Percentiles rank a stretch among this genome's conserved stretches.
Evolutionary conservation across 2,113 vertebrate genomes (phyloP).

Genomic region (Poicephalus gulielmi): DNA sequence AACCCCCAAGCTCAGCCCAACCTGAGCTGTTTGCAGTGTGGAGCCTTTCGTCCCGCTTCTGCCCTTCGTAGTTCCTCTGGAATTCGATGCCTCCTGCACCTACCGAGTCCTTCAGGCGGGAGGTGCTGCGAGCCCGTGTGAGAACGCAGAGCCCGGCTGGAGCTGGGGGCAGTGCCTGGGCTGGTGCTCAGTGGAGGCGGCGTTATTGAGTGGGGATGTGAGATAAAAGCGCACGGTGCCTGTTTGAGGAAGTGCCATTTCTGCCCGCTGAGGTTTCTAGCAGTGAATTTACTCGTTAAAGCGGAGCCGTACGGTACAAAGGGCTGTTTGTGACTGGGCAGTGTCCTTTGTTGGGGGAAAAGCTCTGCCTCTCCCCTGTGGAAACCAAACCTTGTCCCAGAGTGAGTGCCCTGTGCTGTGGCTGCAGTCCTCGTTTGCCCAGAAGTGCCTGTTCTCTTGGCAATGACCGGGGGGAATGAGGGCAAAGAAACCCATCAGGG

Average conservation of each 20-base stretch:
- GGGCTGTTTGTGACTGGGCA: accelerated
- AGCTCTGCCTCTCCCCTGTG: not conserved
- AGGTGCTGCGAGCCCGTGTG: not conserved
- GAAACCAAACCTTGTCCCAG: not conserved
- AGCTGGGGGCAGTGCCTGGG: not conserved
- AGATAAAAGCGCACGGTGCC: not conserved
- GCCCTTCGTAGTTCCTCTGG: not conserved
- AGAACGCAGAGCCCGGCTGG: not conserved
- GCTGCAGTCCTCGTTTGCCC: not conserved
- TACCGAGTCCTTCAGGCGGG: not conserved
- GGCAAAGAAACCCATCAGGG: not conserved
- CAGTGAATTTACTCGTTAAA: not conserved
- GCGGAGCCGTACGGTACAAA: accelerated
- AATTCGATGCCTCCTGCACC: not conserved
- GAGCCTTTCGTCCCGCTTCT: not conserved
- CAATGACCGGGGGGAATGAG: not conserved
- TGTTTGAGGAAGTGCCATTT: not conserved
- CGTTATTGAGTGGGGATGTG: not conserved
- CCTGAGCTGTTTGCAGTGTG: not conserved
- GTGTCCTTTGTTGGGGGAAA: not conserved
- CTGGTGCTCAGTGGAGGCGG: not conserved
- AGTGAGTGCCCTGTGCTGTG: accelerated
- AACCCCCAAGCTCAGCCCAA: not conserved
- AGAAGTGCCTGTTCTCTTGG: accelerated
- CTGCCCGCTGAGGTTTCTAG: not conserved